Conservation (phyloP, 2,113 vertebrate species). For the Desmodus rotundus region DNA sequence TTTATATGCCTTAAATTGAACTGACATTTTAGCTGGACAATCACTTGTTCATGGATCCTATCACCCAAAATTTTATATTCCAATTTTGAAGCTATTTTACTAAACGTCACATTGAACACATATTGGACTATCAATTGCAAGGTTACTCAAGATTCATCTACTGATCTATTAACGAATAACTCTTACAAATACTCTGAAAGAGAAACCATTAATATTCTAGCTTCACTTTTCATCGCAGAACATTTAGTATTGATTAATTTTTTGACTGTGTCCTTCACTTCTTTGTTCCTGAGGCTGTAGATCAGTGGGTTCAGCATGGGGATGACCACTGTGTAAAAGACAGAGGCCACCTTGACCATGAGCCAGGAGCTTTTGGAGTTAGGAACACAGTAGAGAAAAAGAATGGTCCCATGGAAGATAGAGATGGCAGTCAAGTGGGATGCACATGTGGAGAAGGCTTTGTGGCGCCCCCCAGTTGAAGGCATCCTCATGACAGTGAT, state of each 20-base stretch:
- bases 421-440: background rate
- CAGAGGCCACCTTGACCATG: background rate
- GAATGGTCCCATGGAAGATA: background rate
- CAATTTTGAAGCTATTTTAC: background rate
- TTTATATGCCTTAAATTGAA: background rate
- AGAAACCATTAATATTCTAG: background rate
- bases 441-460: background rate
- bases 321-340: background rate
- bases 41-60: background rate
- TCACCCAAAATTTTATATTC: background rate
- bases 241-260: background rate
- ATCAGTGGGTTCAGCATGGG: background rate
- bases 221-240: background rate
- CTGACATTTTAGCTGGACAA: background rate
- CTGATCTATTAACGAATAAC: background rate
- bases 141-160: background rate
- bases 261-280: slow-evolving; percentile 62
- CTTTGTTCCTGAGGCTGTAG: slow-evolving; percentile 56
- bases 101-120: background rate
- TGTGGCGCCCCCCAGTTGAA: background rate
- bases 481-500: slow-evolving; percentile 49
- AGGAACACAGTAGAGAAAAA: slow-evolving; percentile 27
- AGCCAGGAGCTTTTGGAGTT: background rate
- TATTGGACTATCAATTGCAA: background rate
- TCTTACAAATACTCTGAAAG: background rate